Evolutionary conservation across 2,888 invertebrate species (phyloP).

Genomic region (Watsonalla binaria): DNA sequence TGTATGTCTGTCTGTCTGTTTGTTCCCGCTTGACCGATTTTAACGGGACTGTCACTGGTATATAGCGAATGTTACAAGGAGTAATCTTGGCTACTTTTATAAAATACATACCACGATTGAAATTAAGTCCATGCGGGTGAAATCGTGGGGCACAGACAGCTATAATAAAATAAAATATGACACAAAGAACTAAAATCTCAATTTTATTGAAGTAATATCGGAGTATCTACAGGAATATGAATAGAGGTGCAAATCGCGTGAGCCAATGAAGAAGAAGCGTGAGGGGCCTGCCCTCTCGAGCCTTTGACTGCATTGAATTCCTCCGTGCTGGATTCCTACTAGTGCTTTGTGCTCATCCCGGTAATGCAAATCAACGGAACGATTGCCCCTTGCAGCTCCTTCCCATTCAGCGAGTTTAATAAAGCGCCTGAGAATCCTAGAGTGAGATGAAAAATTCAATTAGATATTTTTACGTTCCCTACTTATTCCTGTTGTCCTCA

Average conservation of each 20-base stretch:
- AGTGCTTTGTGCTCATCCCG: slow-evolving; percentile 43
- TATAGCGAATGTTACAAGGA: too few species aligned
- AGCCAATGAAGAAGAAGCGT: not conserved
- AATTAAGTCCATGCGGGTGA: too few species aligned
- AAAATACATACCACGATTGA: too few species aligned
- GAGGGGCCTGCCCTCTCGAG: slow-evolving; percentile 11
- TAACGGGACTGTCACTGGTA: too few species aligned
- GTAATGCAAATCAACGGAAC: slow-evolving; percentile 57
- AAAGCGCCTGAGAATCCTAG: slow-evolving; percentile 46
- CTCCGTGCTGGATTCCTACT: slow-evolving; percentile 29
- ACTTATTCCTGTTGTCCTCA: slow-evolving; percentile 41
- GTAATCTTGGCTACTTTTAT: too few species aligned
- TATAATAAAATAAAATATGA: too few species aligned
- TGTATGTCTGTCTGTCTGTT: too few species aligned
- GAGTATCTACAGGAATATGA: not conserved
- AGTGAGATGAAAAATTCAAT: slow-evolving; percentile 63
- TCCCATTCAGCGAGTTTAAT: slow-evolving; percentile 54
- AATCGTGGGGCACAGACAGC: too few species aligned
- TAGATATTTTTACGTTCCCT: slow-evolving; percentile 48
- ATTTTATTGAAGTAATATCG: too few species aligned
- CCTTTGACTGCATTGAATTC: slow-evolving; percentile 42
- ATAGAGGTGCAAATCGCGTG: not conserved
- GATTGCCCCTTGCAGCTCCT: slow-evolving; percentile 47
- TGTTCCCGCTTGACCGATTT: too few species aligned
- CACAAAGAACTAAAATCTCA: too few species aligned